Conservation (phyloP, 2,797 vertebrate species). For the Halcyon leucocephala region DNA sequence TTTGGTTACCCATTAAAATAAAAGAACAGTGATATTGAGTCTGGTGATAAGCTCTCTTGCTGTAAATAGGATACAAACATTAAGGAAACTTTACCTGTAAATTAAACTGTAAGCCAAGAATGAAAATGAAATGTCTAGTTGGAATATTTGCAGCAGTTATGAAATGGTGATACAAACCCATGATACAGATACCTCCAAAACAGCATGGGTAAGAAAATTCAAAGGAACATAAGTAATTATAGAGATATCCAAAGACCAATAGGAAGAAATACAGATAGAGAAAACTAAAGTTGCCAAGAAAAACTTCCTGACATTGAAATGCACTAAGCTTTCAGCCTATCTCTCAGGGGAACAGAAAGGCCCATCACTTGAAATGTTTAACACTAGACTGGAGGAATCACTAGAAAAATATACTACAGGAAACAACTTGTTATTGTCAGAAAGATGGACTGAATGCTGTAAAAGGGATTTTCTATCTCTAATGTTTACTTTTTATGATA, state of each 20-base stretch:
- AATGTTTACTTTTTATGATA: constrained; percentile 73
- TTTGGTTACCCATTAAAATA: constrained; percentile 17
- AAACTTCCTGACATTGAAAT: constrained; percentile 59
- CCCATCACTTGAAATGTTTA: constrained; percentile 35
- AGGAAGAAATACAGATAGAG: not conserved
- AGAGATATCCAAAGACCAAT: not conserved
- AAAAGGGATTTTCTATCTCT: constrained; percentile 64
- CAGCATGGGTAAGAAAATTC: not conserved
- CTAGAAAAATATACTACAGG: constrained; percentile 26
- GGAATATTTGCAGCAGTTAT: not conserved
- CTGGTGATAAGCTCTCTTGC: not conserved
- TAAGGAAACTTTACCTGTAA: not conserved
- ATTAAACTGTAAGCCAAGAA: not conserved
- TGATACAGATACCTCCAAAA: not conserved
- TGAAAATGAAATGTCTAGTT: not conserved
- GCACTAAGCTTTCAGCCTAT: not conserved
- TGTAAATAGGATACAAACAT: not conserved
- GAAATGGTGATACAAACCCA: not conserved
- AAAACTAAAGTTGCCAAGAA: constrained; percentile 31
- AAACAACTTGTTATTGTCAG: constrained; percentile 60
- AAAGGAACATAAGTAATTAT: not conserved
- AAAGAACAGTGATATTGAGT: not conserved
- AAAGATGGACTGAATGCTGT: constrained; percentile 64
- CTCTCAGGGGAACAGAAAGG: constrained; percentile 3
- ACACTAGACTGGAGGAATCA: constrained; percentile 16